A percentile compares a stretch with the other conserved stretches of the same genome.
Evolutionary conservation across 2,888 invertebrate species (phyloP).

Genomic region (Xestia ashworthii): DNA sequence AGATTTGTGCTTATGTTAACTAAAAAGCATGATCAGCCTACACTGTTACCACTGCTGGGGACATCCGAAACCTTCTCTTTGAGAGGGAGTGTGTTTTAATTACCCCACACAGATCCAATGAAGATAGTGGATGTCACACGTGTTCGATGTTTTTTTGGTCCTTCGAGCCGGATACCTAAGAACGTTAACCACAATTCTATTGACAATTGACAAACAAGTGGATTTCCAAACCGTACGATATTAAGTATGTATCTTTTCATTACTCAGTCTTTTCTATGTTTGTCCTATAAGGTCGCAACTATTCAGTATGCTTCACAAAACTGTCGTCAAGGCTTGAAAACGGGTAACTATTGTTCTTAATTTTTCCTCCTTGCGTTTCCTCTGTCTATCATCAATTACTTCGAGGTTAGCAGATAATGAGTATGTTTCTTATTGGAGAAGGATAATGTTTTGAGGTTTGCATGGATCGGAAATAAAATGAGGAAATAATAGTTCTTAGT

Average conservation of each 20-base stretch:
- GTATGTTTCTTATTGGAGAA: slow-evolving; percentile 12
- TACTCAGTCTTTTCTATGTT: neutral
- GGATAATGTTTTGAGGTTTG: slow-evolving; percentile 15
- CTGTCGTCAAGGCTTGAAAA: slow-evolving; percentile 34
- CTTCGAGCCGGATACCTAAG: neutral
- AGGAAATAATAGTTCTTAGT: slow-evolving; percentile 7
- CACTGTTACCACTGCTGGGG: neutral
- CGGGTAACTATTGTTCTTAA: slow-evolving; percentile 23
- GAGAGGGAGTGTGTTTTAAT: neutral
- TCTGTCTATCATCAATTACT: slow-evolving; percentile 32
- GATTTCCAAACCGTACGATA: neutral
- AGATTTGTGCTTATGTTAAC: neutral
- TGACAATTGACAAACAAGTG: neutral
- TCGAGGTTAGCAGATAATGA: slow-evolving; percentile 39
- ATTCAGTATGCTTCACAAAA: slow-evolving; percentile 58
- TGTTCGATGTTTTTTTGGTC: neutral
- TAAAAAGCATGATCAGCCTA: neutral
- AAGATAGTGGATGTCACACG: neutral
- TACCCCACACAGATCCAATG: neutral
- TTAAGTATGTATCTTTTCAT: slow-evolving; percentile 3
- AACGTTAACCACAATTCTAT: neutral
- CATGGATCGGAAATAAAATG: slow-evolving; percentile 1
- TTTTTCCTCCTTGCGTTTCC: slow-evolving; percentile 59
- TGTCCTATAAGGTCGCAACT: slow-evolving; percentile 34
- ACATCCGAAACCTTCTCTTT: neutral